Evolutionary conservation across 2,113 vertebrate genomes (phyloP).

Genomic region (Indri indri): DNA sequence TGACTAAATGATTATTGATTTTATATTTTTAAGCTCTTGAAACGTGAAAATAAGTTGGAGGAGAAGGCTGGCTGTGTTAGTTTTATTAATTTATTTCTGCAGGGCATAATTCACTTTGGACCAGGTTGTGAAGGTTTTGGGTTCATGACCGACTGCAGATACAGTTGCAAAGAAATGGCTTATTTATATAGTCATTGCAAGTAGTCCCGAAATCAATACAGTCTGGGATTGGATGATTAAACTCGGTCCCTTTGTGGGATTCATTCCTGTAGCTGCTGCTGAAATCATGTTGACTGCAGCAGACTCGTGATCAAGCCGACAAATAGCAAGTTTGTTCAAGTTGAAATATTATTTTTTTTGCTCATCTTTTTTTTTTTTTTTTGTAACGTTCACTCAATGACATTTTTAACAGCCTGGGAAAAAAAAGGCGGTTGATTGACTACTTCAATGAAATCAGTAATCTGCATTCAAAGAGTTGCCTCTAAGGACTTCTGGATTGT

Average conservation of each 20-base stretch:
- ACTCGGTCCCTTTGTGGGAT: slow-evolving; percentile 89
- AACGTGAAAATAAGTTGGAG: slow-evolving; percentile 91
- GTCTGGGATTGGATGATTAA: slow-evolving; percentile 92
- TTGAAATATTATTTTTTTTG: slow-evolving; percentile 83
- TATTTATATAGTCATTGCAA: slow-evolving; percentile 93
- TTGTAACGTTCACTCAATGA: slow-evolving; percentile 81
- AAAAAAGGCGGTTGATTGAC: slow-evolving; percentile 79
- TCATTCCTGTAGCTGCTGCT: slow-evolving; percentile 85
- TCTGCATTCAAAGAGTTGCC: slow-evolving; percentile 80
- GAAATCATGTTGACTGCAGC: slow-evolving; percentile 84
- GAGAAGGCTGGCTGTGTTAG: slow-evolving; percentile 88
- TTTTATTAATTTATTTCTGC: slow-evolving; percentile 94
- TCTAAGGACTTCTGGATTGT: slow-evolving; percentile 79
- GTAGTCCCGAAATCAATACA: slow-evolving; percentile 92
- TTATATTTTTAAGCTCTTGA: slow-evolving; percentile 93
- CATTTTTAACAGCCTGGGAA: slow-evolving; percentile 81
- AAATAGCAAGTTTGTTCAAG: slow-evolving; percentile 87
- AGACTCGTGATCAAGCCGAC: slow-evolving; percentile 85
- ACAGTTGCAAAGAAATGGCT: slow-evolving; percentile 91
- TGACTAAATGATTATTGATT: slow-evolving; percentile 99
- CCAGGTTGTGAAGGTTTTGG: slow-evolving; percentile 88
- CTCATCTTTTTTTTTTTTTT: slow-evolving; percentile 84
- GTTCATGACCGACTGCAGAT: slow-evolving; percentile 91
- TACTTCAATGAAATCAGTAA: slow-evolving; percentile 81
- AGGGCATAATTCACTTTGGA: slow-evolving; percentile 91